Percentiles rank a stretch among this genome's conserved stretches.
phyloP scores from a whole-genome alignment of 2,797 vertebrate genomes.

The Darevskia nairensis region DNA sequence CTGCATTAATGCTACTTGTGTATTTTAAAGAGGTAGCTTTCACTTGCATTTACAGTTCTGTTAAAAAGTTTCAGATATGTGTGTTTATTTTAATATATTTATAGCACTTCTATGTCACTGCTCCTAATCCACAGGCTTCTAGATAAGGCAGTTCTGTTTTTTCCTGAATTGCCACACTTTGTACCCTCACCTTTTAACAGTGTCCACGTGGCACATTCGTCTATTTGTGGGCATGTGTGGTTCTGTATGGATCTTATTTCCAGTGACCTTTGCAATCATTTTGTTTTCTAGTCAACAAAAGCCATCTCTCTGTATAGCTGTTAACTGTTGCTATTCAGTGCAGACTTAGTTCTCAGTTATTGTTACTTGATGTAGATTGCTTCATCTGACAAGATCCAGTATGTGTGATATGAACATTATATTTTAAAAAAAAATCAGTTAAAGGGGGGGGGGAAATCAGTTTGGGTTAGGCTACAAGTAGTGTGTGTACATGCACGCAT shows the following conservation, averaged over 20 bases:
- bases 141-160: background rate
- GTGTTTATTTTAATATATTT: background rate
- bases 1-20: slow-evolving; percentile 56
- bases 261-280: no score
- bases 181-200: background rate
- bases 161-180: background rate
- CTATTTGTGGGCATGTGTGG: no score
- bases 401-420: background rate
- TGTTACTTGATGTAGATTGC: no score
- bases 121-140: background rate
- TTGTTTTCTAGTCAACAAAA: no score
- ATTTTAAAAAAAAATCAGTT: background rate
- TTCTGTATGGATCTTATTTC: no score
- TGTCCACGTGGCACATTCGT: no score
- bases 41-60: slow-evolving; percentile 15
- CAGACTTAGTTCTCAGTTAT: no score
- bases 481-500: background rate
- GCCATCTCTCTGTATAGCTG: no score
- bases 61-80: background rate
- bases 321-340: no score
- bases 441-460: background rate
- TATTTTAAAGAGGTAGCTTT: slow-evolving; percentile 58
- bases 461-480: background rate
- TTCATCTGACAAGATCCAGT: no score
- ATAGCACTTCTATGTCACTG: background rate